Evolutionary conservation across 2,113 vertebrate species (phyloP), one percentile per base, ranked within the genome.

Genomic region (Nothobranchius kuhntae): DNA sequence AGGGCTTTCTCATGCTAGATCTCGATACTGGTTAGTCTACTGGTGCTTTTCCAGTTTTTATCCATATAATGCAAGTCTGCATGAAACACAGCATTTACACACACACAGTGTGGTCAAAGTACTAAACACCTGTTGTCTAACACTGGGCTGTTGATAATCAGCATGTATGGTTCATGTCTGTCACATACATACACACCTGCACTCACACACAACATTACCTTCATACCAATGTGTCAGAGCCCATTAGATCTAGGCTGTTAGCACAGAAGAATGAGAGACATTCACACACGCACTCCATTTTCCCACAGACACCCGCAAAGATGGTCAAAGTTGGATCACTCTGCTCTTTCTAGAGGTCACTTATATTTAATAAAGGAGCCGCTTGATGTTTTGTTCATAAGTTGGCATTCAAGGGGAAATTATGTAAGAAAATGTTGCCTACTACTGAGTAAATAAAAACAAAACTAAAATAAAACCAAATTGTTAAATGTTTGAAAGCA

Each of bases 161-260:
- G 65, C 44, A 57, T 60, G 51, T 56, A 67, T 17, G n/a, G 35
- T 58, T 59, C 62, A 60, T 13, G 10, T 48, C 60, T 60, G 26
- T 9, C 40, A 65, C 53, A 65, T 38, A 58, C 24, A 57, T 4
- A 77, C 17, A 61, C 57, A 73, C 57, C 65, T 44, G 9, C 13
- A 14, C 15, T 13, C 48, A 21, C 51, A 44, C 17, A 54, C 68
- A 26, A 59, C 75, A 62, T 53, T 73, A 81, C 83, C 72, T 61
- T 87, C 86, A 83, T 82, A 87, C 73, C 71, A 61, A 61, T 58
- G 81, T 84, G 91, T 87, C 86, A 90, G 61, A 90, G 77, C 63
- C 87, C 72, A 93, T 93, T 93, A 90, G 86, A 89, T 84, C 57
- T 56, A 60, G 63, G 61, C 85, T 91, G 92, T 87, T 85, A 92